Base-by-base conservation (phyloP, 2,888 invertebrate species). In the Tridacna gigas region DNA sequence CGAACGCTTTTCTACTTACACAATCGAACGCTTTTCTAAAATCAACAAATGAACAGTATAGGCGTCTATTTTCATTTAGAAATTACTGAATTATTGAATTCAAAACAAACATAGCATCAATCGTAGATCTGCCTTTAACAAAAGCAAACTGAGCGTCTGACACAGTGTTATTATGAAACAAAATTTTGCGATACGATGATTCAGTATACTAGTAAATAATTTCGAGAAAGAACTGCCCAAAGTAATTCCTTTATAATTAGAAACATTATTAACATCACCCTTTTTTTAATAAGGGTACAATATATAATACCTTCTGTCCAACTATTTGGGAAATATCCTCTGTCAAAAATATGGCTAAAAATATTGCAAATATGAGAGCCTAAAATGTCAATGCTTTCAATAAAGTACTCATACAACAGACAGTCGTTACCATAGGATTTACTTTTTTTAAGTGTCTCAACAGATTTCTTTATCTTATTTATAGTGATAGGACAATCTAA, bases 401-500 rank as follows among this genome's bases (percentile, higher is more conserved):
- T 48, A 65, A 79, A 79, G 65, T 74, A 79, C 22, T 79, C 79
- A n/a, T 79, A 74, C 11, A 79, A 26, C 20, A 79, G 22, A 25
- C 37, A 25, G 51, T 79, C 79, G 25, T 47, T 51, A 20, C 37
- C 73, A 15, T 22, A 20, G 18, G 79, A 20, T 37, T 79, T 79
- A n/a, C 28, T 25, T 18, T 22, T 20, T 26, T 79, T 79, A 15
- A 79, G n/a, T 25, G 7, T 3, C 37, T 51, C 12, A 65, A 79
- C 60, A 47, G 26, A 74, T 22, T 12, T 48, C 26, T 22, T 12
- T 18, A 79, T 22, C 60, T 79, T 74, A 20, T 47, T 4, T 1
- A 65, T 20, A 5, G 79, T 79, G n/a, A 79, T 74, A 11, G 63
- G 25, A n/a, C 47, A 1, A 28, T 79, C 74, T 0, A 79, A 37